Conservation (phyloP, 2,888 invertebrate species). For the Eupithecia abbreviata region DNA sequence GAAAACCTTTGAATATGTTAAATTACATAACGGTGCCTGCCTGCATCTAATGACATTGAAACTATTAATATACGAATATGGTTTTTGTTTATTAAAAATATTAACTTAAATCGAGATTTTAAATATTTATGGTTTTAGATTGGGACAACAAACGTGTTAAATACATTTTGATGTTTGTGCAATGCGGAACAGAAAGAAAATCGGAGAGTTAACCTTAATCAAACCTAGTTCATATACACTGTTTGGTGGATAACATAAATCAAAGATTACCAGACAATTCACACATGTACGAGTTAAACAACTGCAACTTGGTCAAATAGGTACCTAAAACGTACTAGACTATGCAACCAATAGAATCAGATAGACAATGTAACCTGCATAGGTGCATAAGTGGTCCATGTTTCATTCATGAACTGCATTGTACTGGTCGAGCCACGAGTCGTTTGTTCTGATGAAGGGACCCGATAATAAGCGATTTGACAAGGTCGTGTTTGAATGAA, state of each 20-base stretch:
- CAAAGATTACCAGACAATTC: too few species aligned
- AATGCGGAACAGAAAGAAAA: background rate
- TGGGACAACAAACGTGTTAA: background rate
- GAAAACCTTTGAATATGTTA: slow-evolving; percentile 11
- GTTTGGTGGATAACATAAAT: background rate
- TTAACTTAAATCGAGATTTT: background rate
- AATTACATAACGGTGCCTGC: background rate
- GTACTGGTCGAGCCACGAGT: slow-evolving; percentile 14
- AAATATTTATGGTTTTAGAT: slow-evolving; percentile 1
- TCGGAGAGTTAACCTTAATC: background rate
- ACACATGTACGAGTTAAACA: too few species aligned
- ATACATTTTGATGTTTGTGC: background rate
- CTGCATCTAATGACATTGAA: slow-evolving; percentile 21
- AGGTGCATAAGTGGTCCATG: slow-evolving; percentile 32
- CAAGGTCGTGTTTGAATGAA: slow-evolving; percentile 32
- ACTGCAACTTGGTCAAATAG: background rate
- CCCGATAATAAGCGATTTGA: slow-evolving; percentile 36
- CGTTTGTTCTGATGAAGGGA: slow-evolving; percentile 23
- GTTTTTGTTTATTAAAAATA: background rate
- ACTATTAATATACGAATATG: slow-evolving; percentile 7
- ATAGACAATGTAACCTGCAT: slow-evolving; percentile 14
- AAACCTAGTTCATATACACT: background rate
- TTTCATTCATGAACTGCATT: slow-evolving; percentile 35
- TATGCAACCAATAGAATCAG: slow-evolving; percentile 3
- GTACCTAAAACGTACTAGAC: background rate